phyloP scores from a whole-genome alignment of 2,113 vertebrate genomes.

The Benitochromis conjunctus region DNA sequence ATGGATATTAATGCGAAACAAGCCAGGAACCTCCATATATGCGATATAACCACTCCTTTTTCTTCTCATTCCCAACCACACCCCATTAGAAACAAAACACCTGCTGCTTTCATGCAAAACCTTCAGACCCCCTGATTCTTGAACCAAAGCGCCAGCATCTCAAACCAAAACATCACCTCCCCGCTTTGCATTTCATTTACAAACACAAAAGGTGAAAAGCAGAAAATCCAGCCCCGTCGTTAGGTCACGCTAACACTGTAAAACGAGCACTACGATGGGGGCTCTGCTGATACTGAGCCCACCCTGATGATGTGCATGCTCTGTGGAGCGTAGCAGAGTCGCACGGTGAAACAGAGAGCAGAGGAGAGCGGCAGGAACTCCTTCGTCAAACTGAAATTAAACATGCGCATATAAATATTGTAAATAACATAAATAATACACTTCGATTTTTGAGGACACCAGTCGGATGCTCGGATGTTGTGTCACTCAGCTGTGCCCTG shows the following conservation, averaged over 20 bases:
- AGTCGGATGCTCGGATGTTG: too few species aligned
- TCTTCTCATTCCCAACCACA: background rate
- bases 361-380: background rate
- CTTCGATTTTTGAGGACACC: too few species aligned
- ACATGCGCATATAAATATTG: background rate
- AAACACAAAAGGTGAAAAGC: background rate
- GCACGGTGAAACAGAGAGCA: background rate
- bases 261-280: background rate
- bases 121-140: background rate
- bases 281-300: background rate
- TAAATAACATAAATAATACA: background rate
- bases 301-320: background rate
- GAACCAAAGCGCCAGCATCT: background rate
- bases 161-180: background rate
- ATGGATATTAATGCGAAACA: background rate
- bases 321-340: background rate
- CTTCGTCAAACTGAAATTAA: background rate
- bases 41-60: background rate
- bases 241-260: background rate
- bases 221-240: rapidly evolving
- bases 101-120: background rate
- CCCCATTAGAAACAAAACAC: background rate
- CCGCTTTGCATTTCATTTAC: background rate
- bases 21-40: background rate
- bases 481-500: background rate